Percentiles rank a stretch among this genome's conserved stretches.
Evolutionary conservation across 2,888 invertebrate species (phyloP).

Genomic region (Arenicola marina): DNA sequence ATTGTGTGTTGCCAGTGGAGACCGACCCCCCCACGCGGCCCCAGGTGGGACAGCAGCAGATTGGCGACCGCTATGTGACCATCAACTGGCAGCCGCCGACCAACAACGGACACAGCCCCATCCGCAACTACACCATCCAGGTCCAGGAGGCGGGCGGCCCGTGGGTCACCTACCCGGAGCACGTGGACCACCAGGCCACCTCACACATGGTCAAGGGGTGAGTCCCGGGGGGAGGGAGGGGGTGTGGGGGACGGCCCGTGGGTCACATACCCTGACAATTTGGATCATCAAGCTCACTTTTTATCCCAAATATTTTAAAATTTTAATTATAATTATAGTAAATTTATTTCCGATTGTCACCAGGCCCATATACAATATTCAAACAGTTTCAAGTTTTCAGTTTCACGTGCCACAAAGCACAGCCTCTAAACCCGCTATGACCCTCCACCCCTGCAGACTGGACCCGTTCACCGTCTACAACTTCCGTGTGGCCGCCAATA

Average conservation of each 20-base stretch:
- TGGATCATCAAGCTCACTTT: too few relatives aligned
- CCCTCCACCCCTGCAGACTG: slow-evolving; percentile 66
- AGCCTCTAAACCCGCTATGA: too few relatives aligned
- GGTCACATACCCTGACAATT: too few relatives aligned
- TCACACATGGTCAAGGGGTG: slow-evolving; percentile 81
- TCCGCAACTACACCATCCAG: slow-evolving; percentile 91
- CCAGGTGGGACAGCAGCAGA: slow-evolving; percentile 82
- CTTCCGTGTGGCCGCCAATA: slow-evolving; percentile 92
- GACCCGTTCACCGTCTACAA: slow-evolving; percentile 87
- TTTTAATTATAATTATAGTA: too few relatives aligned
- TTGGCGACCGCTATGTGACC: slow-evolving; percentile 91
- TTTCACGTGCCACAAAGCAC: too few relatives aligned
- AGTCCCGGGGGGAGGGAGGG: too few relatives aligned
- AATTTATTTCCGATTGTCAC: too few relatives aligned
- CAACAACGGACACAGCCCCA: slow-evolving; percentile 92
- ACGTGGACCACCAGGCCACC: slow-evolving; percentile 83
- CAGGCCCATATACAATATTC: too few relatives aligned
- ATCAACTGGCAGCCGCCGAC: slow-evolving; percentile 94
- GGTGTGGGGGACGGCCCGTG: too few relatives aligned
- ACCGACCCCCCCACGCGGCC: slow-evolving; percentile 88
- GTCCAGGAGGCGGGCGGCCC: slow-evolving; percentile 63
- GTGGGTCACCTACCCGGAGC: slow-evolving; percentile 83
- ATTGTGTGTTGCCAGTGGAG: background rate
- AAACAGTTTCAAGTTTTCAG: too few relatives aligned
- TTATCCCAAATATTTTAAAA: too few relatives aligned